A percentile compares a stretch with the other conserved stretches of the same genome.
These are phyloP conservation scores for Leptinotarsa peninsularis DNA, from an alignment of 2,888 invertebrate genomes.

Conservation along the genomic window DNA sequence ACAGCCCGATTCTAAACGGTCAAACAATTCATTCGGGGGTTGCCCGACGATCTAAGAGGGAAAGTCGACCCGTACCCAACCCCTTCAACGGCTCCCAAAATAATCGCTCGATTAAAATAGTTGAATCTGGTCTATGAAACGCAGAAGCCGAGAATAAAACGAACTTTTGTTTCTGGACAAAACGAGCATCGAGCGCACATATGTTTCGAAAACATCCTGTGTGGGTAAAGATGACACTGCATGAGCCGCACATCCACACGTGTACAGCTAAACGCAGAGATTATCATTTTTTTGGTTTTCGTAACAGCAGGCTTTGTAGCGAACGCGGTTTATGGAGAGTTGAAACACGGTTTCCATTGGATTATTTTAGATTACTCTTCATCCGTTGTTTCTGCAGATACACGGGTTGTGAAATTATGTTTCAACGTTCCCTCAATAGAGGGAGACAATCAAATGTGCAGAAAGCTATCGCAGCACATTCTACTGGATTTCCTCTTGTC, in stretches of 20 bases:
- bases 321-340: neutral
- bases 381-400: neutral
- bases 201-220: constrained; percentile 28
- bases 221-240: constrained; percentile 21
- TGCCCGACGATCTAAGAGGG: neutral
- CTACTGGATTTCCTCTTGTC: too few species aligned
- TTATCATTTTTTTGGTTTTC: constrained; percentile 20
- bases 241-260: constrained; percentile 19
- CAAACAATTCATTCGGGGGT: neutral
- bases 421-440: neutral
- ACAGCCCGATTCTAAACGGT: constrained; percentile 1
- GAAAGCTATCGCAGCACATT: too few species aligned
- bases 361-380: constrained; percentile 7
- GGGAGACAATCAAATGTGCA: neutral
- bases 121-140: neutral
- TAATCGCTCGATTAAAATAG: neutral
- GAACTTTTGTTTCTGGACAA: constrained; percentile 3
- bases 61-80: neutral
- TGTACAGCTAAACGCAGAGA: constrained; percentile 20
- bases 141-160: constrained; percentile 10
- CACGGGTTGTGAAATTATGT: neutral
- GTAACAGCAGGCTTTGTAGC: constrained; percentile 1
- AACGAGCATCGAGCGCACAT: constrained; percentile 10
- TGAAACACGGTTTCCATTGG: constrained; percentile 9
- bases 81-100: neutral